phyloP scores from a whole-genome alignment of 2,113 vertebrate genomes.

The Synodontis membranacea region DNA sequence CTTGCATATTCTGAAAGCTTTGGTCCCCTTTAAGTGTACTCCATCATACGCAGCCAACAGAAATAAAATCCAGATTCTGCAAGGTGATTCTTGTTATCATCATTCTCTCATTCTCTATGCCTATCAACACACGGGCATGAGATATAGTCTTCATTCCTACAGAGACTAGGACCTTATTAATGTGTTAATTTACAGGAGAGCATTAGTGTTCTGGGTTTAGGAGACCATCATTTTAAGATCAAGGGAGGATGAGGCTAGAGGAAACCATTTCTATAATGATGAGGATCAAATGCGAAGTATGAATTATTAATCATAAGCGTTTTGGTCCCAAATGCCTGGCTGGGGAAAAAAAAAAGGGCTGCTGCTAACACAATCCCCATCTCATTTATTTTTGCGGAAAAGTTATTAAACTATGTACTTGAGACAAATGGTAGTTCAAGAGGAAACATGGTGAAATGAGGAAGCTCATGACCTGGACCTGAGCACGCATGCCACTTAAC shows the following conservation, averaged over 20 bases:
- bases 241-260: constrained; percentile 58
- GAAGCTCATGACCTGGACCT: constrained; percentile 49
- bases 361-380: constrained; percentile 68
- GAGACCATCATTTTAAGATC: constrained; percentile 60
- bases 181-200: constrained; percentile 57
- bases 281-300: constrained; percentile 72
- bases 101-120: constrained; percentile 51
- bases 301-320: constrained; percentile 73
- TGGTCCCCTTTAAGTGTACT: constrained; percentile 58
- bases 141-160: constrained; percentile 40
- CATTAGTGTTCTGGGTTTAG: constrained; percentile 57
- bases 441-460: constrained; percentile 64
- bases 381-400: constrained; percentile 73
- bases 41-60: constrained; percentile 59
- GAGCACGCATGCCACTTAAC: constrained; percentile 51
- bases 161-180: constrained; percentile 57
- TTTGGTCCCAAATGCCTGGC: constrained; percentile 64
- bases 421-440: constrained; percentile 63
- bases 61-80: constrained; percentile 62
- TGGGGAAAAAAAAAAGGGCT: constrained; percentile 59
- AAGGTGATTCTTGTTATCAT: constrained; percentile 44
- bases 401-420: constrained; percentile 72
- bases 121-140: constrained; percentile 51
- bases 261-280: constrained; percentile 68
- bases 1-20: constrained; percentile 44